phyloP scores from a whole-genome alignment of 1,140 invertebrate species.

The Drosophila sp. region DNA sequence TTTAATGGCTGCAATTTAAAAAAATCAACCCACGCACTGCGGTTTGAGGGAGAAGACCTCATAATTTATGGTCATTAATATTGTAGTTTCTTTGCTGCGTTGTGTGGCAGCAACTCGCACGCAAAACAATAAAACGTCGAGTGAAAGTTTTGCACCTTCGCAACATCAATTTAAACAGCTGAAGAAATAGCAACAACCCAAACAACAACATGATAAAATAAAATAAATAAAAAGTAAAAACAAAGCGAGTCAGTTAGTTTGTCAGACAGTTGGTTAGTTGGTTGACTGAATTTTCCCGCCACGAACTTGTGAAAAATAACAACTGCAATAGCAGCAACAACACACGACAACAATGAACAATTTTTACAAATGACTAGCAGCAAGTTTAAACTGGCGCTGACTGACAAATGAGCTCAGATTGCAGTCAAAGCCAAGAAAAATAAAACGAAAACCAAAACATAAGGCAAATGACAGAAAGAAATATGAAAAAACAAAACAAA shows the following conservation, averaged over 20 bases:
- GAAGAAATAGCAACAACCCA: slow-evolving; percentile 46
- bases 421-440: slow-evolving; percentile 42
- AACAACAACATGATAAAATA: slow-evolving; percentile 40
- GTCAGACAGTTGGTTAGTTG: slow-evolving; percentile 53
- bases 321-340: slow-evolving; percentile 24
- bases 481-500: slow-evolving; percentile 20
- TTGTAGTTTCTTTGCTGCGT: slow-evolving; percentile 69
- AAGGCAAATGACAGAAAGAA: slow-evolving; percentile 18
- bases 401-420: slow-evolving; percentile 69
- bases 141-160: slow-evolving; percentile 81
- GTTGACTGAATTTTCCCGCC: slow-evolving; percentile 50
- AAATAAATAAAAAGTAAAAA: slow-evolving; percentile 36
- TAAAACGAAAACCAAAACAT: slow-evolving; percentile 18
- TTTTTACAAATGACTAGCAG: slow-evolving; percentile 74
- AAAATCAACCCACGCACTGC: slow-evolving; percentile 51
- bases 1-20: slow-evolving; percentile 68
- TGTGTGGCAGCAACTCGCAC: slow-evolving; percentile 55
- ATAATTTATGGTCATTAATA: slow-evolving; percentile 80
- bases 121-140: slow-evolving; percentile 77
- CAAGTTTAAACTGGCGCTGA: slow-evolving; percentile 58
- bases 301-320: slow-evolving; percentile 62
- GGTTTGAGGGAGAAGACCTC: slow-evolving; percentile 26
- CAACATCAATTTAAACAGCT: slow-evolving; percentile 57
- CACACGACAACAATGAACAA: slow-evolving; percentile 64
- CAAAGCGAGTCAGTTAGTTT: slow-evolving; percentile 51